Conservation (phyloP, 2,113 vertebrate species). For the Plotosus lineatus region DNA sequence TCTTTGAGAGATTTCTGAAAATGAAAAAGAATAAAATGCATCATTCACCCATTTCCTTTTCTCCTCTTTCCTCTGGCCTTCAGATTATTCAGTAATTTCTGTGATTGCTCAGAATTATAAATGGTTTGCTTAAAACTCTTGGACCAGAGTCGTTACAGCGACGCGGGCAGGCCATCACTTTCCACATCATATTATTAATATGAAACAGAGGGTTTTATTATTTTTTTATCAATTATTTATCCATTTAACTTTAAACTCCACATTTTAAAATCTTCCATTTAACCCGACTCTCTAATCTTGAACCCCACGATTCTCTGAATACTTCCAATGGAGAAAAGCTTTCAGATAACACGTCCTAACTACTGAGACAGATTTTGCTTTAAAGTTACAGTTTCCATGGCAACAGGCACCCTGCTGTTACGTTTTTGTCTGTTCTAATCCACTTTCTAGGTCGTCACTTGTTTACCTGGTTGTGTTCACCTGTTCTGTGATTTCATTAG, state of each 20-base stretch:
- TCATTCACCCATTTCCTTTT: not conserved
- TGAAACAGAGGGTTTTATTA: too few species aligned
- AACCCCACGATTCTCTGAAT: not conserved
- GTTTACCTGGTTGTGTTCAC: not conserved
- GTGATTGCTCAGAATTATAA: not conserved
- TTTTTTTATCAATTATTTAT: not conserved
- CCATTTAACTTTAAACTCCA: not conserved
- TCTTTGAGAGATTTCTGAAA: too few species aligned
- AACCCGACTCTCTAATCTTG: not conserved
- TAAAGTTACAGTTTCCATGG: not conserved
- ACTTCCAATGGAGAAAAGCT: not conserved
- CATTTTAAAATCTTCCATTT: not conserved
- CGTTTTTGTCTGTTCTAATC: not conserved
- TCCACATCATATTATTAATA: not conserved
- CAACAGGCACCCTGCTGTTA: not conserved
- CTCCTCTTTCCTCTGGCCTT: not conserved
- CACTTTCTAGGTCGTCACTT: not conserved
- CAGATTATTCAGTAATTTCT: not conserved
- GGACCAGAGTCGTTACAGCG: not conserved
- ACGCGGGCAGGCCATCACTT: not conserved
- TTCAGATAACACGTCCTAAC: not conserved
- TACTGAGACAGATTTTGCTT: not conserved
- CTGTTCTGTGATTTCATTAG: not conserved
- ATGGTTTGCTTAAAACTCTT: not conserved
- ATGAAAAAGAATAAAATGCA: not conserved